Conservation (phyloP, 37 sponge, comb jelly and placozoan genomes). For the Aphrocallistes beatrix region DNA sequence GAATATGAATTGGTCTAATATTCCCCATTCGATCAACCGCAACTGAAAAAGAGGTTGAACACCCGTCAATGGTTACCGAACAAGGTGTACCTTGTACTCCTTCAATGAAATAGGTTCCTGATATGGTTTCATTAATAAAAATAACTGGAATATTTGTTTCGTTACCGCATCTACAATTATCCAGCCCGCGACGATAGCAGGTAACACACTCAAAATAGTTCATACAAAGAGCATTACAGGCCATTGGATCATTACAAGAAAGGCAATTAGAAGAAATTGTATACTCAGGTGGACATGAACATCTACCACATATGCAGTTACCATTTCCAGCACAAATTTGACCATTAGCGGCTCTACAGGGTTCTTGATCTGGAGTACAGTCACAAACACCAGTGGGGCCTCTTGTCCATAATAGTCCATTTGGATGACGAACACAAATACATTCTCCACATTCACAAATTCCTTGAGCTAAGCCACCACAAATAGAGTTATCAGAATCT, state of each 20-base stretch:
- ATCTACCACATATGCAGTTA: constrained; percentile 9
- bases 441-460: background rate
- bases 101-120: background rate
- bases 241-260: constrained; percentile 3
- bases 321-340: background rate
- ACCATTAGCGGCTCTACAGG: constrained; percentile 10
- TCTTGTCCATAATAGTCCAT: background rate
- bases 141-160: background rate
- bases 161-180: background rate
- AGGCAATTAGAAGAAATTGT: background rate
- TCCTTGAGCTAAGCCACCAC: background rate
- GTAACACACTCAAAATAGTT: background rate
- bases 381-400: background rate
- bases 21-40: background rate
- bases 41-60: background rate
- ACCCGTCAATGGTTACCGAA: background rate
- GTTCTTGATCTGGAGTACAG: constrained; percentile 16
- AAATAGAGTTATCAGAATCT: background rate
- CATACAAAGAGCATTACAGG: background rate
- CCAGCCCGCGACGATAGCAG: background rate
- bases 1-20: background rate
- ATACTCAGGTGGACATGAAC: constrained; percentile 5
- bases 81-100: constrained; percentile 2
- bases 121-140: background rate
- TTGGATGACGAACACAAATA: background rate